phyloP scores from a whole-genome alignment of 2,113 vertebrate species.

The Gavialis gangeticus region DNA sequence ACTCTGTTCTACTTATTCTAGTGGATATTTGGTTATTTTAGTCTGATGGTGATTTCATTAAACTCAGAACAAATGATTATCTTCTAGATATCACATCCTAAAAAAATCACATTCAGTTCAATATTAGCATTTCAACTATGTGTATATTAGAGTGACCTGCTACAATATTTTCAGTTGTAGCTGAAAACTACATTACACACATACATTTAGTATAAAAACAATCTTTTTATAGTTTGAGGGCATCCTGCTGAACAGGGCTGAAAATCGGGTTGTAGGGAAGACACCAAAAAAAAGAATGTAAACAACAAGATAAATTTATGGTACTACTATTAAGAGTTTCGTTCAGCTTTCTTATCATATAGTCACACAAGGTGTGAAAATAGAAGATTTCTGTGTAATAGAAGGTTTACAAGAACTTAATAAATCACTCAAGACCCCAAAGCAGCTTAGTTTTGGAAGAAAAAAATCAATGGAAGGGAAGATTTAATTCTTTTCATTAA shows the following conservation, averaged over 20 bases:
- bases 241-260: background rate
- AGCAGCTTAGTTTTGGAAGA: slow-evolving; percentile 23
- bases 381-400: slow-evolving; percentile 57
- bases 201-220: background rate
- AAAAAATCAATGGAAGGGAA: slow-evolving; percentile 27
- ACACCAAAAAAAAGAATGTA: background rate
- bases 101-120: background rate
- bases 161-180: background rate
- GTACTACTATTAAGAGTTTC: background rate
- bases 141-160: background rate
- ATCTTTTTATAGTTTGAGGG: background rate
- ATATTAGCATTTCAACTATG: background rate
- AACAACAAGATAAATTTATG: slow-evolving; percentile 1
- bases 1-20: background rate
- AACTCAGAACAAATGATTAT: background rate
- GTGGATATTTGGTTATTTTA: background rate
- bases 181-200: background rate
- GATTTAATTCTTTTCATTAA: slow-evolving; percentile 45
- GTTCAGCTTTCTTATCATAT: background rate
- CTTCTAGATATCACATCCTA: background rate
- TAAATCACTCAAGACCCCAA: slow-evolving; percentile 34
- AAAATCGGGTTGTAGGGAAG: slow-evolving; percentile 3
- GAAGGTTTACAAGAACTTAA: slow-evolving; percentile 64
- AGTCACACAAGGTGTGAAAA: slow-evolving; percentile 19
- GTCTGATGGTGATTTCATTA: background rate